Base-by-base conservation (phyloP, 2,113 vertebrate genomes). In the Nycticebus coucang region DNA sequence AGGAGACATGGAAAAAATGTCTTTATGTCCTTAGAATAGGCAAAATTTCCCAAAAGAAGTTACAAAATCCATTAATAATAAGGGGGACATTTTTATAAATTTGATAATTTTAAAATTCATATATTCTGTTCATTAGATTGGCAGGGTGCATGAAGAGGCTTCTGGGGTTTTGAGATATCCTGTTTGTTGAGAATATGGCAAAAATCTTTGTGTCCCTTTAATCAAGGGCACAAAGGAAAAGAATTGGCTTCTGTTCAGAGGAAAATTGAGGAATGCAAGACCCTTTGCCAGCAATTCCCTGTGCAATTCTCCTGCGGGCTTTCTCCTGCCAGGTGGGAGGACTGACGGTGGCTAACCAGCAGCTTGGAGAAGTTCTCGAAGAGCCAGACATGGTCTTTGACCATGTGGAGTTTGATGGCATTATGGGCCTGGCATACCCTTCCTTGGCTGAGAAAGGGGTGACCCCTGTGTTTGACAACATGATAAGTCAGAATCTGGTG, bases 391-490 rank as follows among this genome's bases (percentile, higher is more conserved):
- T 64, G 24, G 96, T 98, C 89, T 98, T 98, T 1, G 86, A 91
- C 26, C 0, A 98, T 0, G 95, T 97, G 9, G 75, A 53, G 3
- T 98, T 98, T 53, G 98, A 98, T 74, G 98, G 98, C 28, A 98
- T 99, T 85, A 93, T 98, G 94, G 98, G 98, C 68, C 83, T 98
- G 86, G 98, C 97, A 0, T 99, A 98, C 81, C 98, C 98, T 0
- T 92, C 84, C 4, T 80, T 98, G 90, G 97, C 98, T 13, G 97
- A 75, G 17, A 97, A 96, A 4, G 97, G 96, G 1, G 88, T 97
- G 71, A 97, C 96, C 0, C 98, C 98, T 0, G 98, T 98, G 55
- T 98, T 99, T 12, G 98, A 98, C 69, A 98, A 98, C 88, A 94
- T 98, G 97, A 91, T 98, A 96, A 92, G 97, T 3, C 89, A 98